These are phyloP conservation scores for Drosophila anomalata DNA, from an alignment of 2,888 invertebrate genomes.

Conservation along the genomic window DNA sequence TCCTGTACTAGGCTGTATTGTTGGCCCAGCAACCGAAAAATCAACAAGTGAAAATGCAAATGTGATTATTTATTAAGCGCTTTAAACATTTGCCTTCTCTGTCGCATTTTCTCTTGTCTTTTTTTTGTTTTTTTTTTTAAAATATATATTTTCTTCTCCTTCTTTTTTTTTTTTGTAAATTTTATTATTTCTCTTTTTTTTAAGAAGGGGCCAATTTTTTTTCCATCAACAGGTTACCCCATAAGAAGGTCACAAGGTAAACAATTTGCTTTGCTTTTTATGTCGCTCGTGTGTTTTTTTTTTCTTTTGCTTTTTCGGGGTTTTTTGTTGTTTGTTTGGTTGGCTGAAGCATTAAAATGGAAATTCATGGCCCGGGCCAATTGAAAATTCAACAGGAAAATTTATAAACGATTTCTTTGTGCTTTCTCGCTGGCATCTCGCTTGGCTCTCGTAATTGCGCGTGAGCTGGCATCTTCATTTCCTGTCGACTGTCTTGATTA, in stretches of 20 bases:
- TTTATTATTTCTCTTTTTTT: conserved; percentile 15
- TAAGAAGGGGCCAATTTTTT: neutral
- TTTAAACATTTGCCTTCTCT: conserved; percentile 60
- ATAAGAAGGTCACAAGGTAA: conserved; percentile 35
- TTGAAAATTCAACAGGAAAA: conserved; percentile 69
- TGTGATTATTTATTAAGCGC: conserved; percentile 78
- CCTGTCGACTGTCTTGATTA: conserved; percentile 59
- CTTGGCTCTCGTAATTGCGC: conserved; percentile 33
- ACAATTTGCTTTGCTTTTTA: conserved; percentile 37
- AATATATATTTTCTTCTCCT: conserved; percentile 10
- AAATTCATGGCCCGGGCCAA: conserved; percentile 63
- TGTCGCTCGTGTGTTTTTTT: conserved; percentile 9
- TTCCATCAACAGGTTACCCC: conserved; percentile 35
- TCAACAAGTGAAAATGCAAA: conserved; percentile 81
- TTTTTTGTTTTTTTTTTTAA: conserved; percentile 20
- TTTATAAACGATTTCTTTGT: conserved; percentile 50
- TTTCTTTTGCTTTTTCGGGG: neutral
- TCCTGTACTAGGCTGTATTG: conserved; percentile 4
- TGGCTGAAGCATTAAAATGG: conserved; percentile 33
- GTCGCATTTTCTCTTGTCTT: conserved; percentile 1
- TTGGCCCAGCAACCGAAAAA: conserved; percentile 45
- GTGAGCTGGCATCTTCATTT: conserved; percentile 13
- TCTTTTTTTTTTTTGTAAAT: conserved; percentile 7
- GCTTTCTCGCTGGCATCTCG: conserved; percentile 4
- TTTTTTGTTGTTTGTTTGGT: conserved; percentile 5